Evolutionary conservation across 2,888 invertebrate species (phyloP).

Genomic region (Druceiella hillmani): DNA sequence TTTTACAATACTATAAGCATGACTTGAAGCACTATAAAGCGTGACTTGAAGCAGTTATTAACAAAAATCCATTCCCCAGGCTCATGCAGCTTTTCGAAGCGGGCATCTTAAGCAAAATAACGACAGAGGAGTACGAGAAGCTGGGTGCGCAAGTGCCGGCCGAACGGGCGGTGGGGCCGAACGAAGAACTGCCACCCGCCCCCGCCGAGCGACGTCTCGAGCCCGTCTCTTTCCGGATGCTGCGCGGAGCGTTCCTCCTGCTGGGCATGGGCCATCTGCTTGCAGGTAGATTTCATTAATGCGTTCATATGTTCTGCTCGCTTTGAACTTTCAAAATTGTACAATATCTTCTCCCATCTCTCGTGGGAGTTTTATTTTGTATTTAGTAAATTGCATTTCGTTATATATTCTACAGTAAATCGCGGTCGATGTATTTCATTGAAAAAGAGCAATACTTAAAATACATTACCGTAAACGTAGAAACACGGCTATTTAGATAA

Average conservation of each 20-base stretch:
- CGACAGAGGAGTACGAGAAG: conserved; percentile 67
- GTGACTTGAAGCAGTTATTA: no score
- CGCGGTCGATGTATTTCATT: no score
- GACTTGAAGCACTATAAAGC: no score
- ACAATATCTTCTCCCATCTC: background rate
- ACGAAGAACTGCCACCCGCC: no score
- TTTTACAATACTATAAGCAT: background rate
- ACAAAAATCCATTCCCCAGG: conserved; percentile 42
- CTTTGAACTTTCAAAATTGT: no score
- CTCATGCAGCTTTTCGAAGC: conserved; percentile 70
- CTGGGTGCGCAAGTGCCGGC: conserved; percentile 53
- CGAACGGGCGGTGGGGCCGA: no score
- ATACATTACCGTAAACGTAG: no score
- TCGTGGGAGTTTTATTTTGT: conserved; percentile 1
- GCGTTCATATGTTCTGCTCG: no score
- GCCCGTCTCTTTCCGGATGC: conserved; percentile 64
- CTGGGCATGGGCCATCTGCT: conserved; percentile 58
- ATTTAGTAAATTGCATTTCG: background rate
- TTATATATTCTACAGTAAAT: no score
- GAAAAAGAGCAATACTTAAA: no score
- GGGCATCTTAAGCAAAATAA: conserved; percentile 71
- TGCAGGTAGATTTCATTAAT: conserved; percentile 45
- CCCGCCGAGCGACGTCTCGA: conserved; percentile 51
- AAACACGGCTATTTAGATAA: no score
- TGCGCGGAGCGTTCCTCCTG: conserved; percentile 69